These are phyloP conservation scores for Drosophila subquinaria DNA, from an alignment of 2,888 invertebrate genomes.

Conservation along the genomic window DNA sequence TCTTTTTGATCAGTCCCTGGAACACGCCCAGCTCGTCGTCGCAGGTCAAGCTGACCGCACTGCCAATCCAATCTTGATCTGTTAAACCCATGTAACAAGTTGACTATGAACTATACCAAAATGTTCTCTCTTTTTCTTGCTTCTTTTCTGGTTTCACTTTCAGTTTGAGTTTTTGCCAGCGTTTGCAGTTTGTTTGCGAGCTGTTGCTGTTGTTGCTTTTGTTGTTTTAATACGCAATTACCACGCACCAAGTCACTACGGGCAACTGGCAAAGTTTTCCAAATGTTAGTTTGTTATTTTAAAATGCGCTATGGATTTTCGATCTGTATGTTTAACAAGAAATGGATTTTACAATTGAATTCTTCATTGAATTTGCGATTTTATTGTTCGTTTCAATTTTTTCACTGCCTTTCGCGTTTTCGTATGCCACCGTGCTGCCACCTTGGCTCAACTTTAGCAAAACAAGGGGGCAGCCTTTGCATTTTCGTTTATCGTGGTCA, in stretches of 20 bases:
- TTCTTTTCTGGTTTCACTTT: conserved; percentile 20
- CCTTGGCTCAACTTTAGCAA: too few relatives aligned
- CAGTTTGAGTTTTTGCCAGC: conserved; percentile 52
- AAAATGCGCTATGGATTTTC: conserved; percentile 11
- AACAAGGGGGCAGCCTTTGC: too few relatives aligned
- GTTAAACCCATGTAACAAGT: conserved; percentile 68
- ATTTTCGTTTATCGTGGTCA: conserved; percentile 6
- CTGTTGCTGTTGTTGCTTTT: conserved; percentile 41
- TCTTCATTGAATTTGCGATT: conserved; percentile 39
- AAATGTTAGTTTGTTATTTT: conserved; percentile 9
- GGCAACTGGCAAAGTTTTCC: conserved; percentile 14
- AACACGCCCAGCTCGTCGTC: conserved; percentile 91
- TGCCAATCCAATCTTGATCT: conserved; percentile 87
- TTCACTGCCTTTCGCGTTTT: conserved; percentile 61
- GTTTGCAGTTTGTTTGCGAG: conserved; percentile 56
- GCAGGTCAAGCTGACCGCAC: conserved; percentile 94
- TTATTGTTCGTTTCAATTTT: conserved; percentile 57
- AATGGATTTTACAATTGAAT: conserved; percentile 29
- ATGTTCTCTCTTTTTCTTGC: conserved; percentile 14
- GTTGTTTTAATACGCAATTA: conserved; percentile 80
- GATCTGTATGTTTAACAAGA: conserved; percentile 23
- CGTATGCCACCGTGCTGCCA: conserved; percentile 3
- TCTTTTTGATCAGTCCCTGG: conserved; percentile 90
- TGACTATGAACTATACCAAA: conserved; percentile 32
- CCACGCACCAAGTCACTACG: conserved; percentile 51